Evolutionary conservation across 2,797 vertebrate species (phyloP), one percentile per base, ranked within the genome.

Genomic region (Ctenosaura bakeri): DNA sequence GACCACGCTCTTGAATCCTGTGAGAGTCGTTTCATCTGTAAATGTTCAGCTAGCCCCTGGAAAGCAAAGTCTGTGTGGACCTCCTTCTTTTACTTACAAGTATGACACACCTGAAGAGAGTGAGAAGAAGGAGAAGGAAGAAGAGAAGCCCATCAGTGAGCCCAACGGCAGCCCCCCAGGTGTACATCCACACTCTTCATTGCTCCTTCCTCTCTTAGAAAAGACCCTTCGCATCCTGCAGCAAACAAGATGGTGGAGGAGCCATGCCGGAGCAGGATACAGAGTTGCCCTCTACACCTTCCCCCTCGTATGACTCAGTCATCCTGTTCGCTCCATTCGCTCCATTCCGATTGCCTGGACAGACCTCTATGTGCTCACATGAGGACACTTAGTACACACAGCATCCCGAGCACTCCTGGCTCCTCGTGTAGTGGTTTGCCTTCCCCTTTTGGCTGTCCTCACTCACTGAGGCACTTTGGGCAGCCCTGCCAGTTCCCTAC

Each of bases 1-100:
- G 4, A 94, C 97, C 71, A 97, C 98, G 0, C 90, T 98, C 35
- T 92, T 98, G 73, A 98, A 94, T 62, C 98, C 98, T 0, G 94
- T 98, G 18, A 98, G 96, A 88, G 98, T 99, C 0, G 98, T 99
- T 71, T 99, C 99, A 50, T 98, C 98, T 4, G 96, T 99, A 90
- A 98, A 98, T 64, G 98, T 99, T 86, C 98, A 98, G 86, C 95
- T 99, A 24, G 97, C 97, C 83, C 97, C 97, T 22, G 98, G 98
- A 16, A 97, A 97, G 71, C 97, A 98, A 86, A 96, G 96, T 0
- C 95, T 97, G 42, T 98, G 98, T 92, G 98, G 98, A 52, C 97
- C 97, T 24, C 98, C 98, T 9, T 97, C 96, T 50, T 99, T 98
- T 96, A 98, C 98, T 56, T 98, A 98, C 93, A 98, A 97, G 93